Percentiles rank a stretch among this genome's conserved stretches.
Conservation (phyloP, 2,888 invertebrate species). For the Gastracanthus pulcherrimus region DNA sequence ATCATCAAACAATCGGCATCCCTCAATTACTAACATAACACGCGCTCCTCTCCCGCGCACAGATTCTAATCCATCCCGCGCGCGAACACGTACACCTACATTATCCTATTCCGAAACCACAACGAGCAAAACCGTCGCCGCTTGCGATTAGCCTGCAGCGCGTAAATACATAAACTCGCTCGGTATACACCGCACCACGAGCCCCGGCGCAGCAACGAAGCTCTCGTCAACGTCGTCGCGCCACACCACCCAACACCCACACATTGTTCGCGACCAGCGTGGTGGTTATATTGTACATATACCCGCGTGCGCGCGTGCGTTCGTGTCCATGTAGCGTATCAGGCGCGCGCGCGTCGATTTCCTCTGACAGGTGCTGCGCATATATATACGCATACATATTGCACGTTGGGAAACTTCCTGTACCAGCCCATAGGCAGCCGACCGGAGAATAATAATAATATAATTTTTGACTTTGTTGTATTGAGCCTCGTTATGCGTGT, state of each 20-base stretch:
- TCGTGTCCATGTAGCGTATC: conserved; percentile 5
- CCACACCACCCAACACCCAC: background rate
- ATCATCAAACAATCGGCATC: no score
- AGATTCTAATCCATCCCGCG: no score
- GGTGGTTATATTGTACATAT: no score
- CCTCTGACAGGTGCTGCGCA: conserved; percentile 34
- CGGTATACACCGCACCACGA: background rate
- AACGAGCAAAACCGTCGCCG: background rate
- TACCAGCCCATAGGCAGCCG: background rate
- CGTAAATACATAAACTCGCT: background rate
- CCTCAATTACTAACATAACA: no score
- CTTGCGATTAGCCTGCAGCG: background rate
- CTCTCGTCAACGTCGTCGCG: background rate
- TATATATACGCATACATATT: background rate
- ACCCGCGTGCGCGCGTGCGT: background rate
- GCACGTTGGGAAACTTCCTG: conserved; percentile 48
- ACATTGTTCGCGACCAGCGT: no score
- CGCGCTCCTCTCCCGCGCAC: no score
- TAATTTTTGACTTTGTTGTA: conserved; percentile 24
- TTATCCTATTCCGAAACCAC: background rate
- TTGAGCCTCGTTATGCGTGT: background rate
- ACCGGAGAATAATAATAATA: conserved; percentile 28
- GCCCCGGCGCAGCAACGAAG: background rate
- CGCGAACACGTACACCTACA: background rate
- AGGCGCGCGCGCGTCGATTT: conserved; percentile 23